A percentile compares a stretch with the other conserved stretches of the same genome.
These are phyloP conservation scores for Altica lythri DNA, from an alignment of 2,888 invertebrate species.

Conservation along the genomic window DNA sequence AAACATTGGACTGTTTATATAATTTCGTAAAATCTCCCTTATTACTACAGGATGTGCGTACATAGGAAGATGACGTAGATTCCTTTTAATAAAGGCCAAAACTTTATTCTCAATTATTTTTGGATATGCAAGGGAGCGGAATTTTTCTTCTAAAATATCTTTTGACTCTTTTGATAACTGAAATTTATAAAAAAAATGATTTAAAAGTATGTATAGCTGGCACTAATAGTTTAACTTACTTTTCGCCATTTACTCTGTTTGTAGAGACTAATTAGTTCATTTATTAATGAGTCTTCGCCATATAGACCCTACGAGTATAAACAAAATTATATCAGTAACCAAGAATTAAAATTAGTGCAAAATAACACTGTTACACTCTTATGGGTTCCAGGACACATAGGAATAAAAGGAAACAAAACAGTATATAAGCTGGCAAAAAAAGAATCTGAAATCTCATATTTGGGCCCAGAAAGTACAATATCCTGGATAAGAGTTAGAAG, in stretches of 20 bases:
- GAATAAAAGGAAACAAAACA: too few species aligned
- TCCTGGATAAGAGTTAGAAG: too few species aligned
- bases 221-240: conserved; percentile 42
- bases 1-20: conserved; percentile 51
- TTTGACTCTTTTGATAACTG: conserved; percentile 43
- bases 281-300: conserved; percentile 42
- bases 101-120: conserved; percentile 48
- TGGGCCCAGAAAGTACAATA: too few species aligned
- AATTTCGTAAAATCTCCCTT: conserved; percentile 47
- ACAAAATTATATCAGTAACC: too few species aligned
- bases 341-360: too few species aligned
- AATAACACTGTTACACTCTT: too few species aligned
- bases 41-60: conserved; percentile 53
- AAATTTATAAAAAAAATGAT: conserved; percentile 26
- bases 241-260: conserved; percentile 46
- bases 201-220: too few species aligned
- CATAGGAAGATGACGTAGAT: conserved; percentile 51
- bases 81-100: conserved; percentile 49
- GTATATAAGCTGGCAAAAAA: too few species aligned
- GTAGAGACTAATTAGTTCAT: conserved; percentile 44
- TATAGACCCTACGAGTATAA: too few species aligned
- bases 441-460: too few species aligned
- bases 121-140: conserved; percentile 44
- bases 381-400: too few species aligned
- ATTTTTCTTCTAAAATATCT: conserved; percentile 44